These are phyloP conservation scores for Platorchestia sp. DNA, from an alignment of 1,140 invertebrate species.

Conservation along the genomic window DNA sequence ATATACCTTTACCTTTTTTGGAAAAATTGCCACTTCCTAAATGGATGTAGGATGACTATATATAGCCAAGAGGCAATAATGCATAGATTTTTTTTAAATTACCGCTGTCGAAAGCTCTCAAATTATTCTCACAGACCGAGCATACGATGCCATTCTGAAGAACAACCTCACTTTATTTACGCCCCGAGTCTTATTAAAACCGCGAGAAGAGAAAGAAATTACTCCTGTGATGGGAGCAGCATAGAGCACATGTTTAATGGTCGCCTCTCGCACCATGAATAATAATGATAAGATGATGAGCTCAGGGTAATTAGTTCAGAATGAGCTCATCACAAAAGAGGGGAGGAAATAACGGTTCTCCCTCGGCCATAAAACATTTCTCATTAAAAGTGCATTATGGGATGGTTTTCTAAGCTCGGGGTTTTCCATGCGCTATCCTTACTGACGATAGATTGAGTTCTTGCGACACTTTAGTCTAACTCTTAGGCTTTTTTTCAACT, in stretches of 20 bases:
- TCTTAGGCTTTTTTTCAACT: neutral
- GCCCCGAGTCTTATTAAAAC: neutral
- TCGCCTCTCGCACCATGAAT: neutral
- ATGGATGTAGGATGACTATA: too few species aligned
- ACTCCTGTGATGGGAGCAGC: neutral
- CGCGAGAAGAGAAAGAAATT: neutral
- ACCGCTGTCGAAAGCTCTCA: too few species aligned
- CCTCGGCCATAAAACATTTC: neutral
- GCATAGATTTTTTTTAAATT: too few species aligned
- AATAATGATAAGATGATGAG: slow-evolving; percentile 10
- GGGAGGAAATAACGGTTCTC: neutral
- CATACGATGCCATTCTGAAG: neutral
- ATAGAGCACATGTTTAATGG: neutral
- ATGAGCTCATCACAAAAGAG: neutral
- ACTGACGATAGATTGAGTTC: neutral
- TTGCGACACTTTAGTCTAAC: neutral
- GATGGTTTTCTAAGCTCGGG: neutral
- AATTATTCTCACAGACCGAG: neutral
- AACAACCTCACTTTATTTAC: neutral
- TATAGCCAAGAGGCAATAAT: too few species aligned
- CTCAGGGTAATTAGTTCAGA: neutral
- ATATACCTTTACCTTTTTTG: too few species aligned
- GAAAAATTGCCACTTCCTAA: too few species aligned
- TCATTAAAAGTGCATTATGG: neutral
- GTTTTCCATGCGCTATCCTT: neutral